These are phyloP conservation scores for Umimayanthus kanabou DNA, from an alignment of 92 coral and sea anemone species.

Conservation along the genomic window DNA sequence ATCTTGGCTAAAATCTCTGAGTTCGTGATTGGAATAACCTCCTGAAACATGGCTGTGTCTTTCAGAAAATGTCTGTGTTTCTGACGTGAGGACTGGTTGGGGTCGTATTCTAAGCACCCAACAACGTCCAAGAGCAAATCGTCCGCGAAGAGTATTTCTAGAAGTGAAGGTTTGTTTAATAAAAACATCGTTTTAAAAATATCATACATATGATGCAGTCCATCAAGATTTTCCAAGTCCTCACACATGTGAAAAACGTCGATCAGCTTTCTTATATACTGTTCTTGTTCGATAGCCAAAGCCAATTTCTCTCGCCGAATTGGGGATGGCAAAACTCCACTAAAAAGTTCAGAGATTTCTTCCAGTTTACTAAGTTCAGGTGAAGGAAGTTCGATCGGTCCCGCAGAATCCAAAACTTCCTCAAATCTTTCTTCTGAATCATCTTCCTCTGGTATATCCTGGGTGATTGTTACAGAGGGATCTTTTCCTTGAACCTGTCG, in stretches of 20 bases:
- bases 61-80: conserved; percentile 87
- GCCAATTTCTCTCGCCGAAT: conserved; percentile 92
- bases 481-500: conserved; percentile 97
- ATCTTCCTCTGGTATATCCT: conserved; percentile 94
- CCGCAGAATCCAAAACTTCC: conserved; percentile 94
- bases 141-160: conserved; percentile 89
- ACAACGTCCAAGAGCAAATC: conserved; percentile 86
- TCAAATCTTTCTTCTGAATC: conserved; percentile 97
- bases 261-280: conserved; percentile 85
- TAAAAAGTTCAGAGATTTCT: conserved; percentile 89
- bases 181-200: conserved; percentile 95
- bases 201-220: conserved; percentile 88
- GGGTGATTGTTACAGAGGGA: conserved; percentile 95
- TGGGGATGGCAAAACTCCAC: conserved; percentile 93
- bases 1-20: conserved; percentile 89
- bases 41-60: conserved; percentile 88
- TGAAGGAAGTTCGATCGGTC: conserved; percentile 95
- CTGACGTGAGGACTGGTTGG: conserved; percentile 73
- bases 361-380: conserved; percentile 95
- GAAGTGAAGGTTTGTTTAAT: conserved; percentile 92
- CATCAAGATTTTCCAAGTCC: conserved; percentile 96
- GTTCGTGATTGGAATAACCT: conserved; percentile 95
- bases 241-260: conserved; percentile 99
- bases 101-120: conserved; percentile 96
- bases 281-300: conserved; percentile 94